Evolutionary conservation across 2,888 invertebrate species (phyloP), one percentile per base, ranked within the genome.

Genomic region (Drosophila sordidula): DNA sequence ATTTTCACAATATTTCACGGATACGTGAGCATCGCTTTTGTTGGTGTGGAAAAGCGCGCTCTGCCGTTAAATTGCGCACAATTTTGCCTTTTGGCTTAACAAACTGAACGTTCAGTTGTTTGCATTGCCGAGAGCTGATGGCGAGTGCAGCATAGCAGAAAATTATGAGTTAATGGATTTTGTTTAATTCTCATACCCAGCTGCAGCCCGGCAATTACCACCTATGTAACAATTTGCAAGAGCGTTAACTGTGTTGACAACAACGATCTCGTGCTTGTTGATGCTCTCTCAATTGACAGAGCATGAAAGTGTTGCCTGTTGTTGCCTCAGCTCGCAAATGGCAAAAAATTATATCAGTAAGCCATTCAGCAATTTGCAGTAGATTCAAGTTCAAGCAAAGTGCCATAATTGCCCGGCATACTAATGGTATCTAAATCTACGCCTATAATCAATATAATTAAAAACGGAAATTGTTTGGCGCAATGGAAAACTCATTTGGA

Each of bases 1-100:
- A 82, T 89, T 85, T 89, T 83, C 88, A 87, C 89, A 88, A 86
- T 82, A 86, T 89, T 89, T 89, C 89, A 85, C 89, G 85, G 86
- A 88, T 89, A 86, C 83, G 77, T 89, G 85, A 72, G 50, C 83
- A 66, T 64, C 57, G 75, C 70, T 64, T 46, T 70, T 75, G 71
- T 65, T 78, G 70, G 69, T 69, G 73, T 72, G 80, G 78, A 59
- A 79, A 86, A 85, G 68, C 70, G 71, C 86, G 78, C 84, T 89
- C 87, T 86, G 75, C 78, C 84, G 89, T 83, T 86, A 86, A 86
- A 86, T 86, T 86, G 86, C 83, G 69, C 73, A 83, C 87, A 83
- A 86, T 89, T 84, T 88, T 78, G 76, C 70, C 64, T 89, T 87
- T 83, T 76, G 70, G 84, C 85, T 87, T 89, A 89, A 83, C 89